Base-by-base conservation (phyloP, 2,888 invertebrate species). In the Chymomyza fuscimana region DNA sequence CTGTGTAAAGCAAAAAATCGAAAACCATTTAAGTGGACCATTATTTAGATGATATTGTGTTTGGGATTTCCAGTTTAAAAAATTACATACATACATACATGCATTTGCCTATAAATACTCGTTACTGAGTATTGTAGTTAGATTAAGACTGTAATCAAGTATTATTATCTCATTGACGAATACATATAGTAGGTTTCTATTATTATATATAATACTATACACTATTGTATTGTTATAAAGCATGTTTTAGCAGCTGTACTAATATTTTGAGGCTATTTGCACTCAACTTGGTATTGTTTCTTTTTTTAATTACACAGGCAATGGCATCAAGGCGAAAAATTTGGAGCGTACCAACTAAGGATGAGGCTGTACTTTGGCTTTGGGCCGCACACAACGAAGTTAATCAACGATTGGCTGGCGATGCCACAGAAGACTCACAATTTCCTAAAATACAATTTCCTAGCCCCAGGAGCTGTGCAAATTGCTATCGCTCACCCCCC, bases 371-470 rank as follows among this genome's bases (percentile, higher is more conserved):
- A 0, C 91, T 98, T 54, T 99, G 98, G 98, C 92, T 99, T 29
- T 99, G 99, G 99, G 93, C 94, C 83, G 96, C 97, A 0, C 99
- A 99, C 90, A 99, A 99, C 91, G 95, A 95, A 91, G 99, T 97
- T 0, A 99, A 99, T 91, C 93, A 95, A 77, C 94, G 99, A 79
- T 93, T 99, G 32, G 94, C 96, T 25, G 96, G 97, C 0, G 97
- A 98, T 91, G 77, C 92, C 4, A 96, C 97, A 1, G 98, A 99
- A 92, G 99, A 99, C 92, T 97, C 98, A 0, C 91, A 93, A 66
- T 95, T 95, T 91, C 97, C 96, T 0, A 99, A 99, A 92, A 93
- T 95, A 69, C 97, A 97, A 91, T 99, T 97, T 91, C 99, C 99
- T 80, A 95, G 79, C 87, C 87, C 91, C 16, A 82, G 74, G 2